Conservation (phyloP, 2,888 invertebrate species). For the Andricus curvator region DNA sequence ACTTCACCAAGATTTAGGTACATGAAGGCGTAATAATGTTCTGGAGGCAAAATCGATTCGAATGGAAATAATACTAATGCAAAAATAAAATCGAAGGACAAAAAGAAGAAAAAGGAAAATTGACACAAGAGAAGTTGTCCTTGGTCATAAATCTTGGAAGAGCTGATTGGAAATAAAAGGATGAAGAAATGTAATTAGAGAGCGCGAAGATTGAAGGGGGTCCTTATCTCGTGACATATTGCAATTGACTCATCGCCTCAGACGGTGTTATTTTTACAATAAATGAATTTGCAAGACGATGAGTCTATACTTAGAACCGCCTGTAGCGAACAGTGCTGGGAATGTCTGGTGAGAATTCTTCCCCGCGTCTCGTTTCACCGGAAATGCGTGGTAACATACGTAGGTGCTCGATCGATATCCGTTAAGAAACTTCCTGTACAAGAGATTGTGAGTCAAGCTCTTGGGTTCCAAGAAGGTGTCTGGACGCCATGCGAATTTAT, state of each 20-base stretch:
- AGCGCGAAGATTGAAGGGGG: background rate
- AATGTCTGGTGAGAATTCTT: conserved; percentile 26
- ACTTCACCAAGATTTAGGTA: background rate
- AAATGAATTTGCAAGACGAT: background rate
- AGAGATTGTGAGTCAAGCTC: background rate
- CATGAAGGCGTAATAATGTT: background rate
- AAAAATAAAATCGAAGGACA: background rate
- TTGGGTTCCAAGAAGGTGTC: background rate
- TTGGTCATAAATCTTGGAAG: background rate
- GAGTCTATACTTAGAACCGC: background rate
- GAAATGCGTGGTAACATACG: conserved; percentile 28
- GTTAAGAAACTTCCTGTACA: conserved; percentile 15
- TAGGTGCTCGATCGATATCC: conserved; percentile 30
- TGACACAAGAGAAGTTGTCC: background rate
- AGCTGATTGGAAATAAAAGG: background rate
- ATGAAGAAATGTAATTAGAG: conserved; percentile 1
- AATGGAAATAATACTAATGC: background rate
- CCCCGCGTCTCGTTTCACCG: conserved; percentile 10
- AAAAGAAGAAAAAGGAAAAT: background rate
- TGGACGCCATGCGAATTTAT: background rate
- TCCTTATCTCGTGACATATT: conserved; percentile 5
- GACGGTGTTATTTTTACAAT: conserved; percentile 4
- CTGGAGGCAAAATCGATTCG: background rate
- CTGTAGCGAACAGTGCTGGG: background rate
- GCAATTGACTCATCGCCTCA: conserved; percentile 8